Conservation (phyloP, 2,888 invertebrate genomes). For the Camptogramma bilineatum region DNA sequence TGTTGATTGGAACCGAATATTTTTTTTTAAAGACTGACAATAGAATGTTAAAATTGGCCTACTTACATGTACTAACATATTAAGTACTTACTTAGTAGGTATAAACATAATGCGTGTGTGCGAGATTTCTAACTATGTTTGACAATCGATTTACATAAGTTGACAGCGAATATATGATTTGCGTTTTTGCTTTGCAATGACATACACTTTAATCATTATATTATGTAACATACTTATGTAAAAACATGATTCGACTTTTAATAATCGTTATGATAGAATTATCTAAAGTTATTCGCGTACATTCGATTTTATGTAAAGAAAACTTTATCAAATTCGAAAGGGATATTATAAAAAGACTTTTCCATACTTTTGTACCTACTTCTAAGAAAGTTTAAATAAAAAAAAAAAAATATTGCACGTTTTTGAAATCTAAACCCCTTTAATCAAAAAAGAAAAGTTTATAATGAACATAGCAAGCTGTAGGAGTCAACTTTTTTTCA, state of each 20-base stretch:
- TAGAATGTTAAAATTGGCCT: not conserved
- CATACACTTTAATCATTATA: conserved; percentile 1
- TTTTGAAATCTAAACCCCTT: too few species aligned
- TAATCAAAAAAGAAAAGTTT: too few species aligned
- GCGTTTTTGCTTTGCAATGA: conserved; percentile 9
- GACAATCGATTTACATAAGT: conserved; percentile 30
- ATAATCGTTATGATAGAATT: not conserved
- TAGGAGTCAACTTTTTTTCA: not conserved
- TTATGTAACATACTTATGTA: not conserved
- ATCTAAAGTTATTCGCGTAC: too few species aligned
- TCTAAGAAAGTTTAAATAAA: too few species aligned
- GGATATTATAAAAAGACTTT: too few species aligned
- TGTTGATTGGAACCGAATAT: not conserved
- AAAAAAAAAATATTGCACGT: too few species aligned
- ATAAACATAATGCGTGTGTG: not conserved
- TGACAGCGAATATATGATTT: conserved; percentile 24
- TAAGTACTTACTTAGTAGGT: not conserved
- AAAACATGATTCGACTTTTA: not conserved
- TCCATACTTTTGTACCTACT: too few species aligned
- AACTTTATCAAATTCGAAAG: too few species aligned
- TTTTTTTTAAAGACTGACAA: not conserved
- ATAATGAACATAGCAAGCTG: too few species aligned
- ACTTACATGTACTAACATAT: not conserved
- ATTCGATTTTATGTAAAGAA: too few species aligned
- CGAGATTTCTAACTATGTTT: conserved; percentile 11